Conservation (phyloP, 1,140 invertebrate species). For the Drosophila chauvacae region DNA sequence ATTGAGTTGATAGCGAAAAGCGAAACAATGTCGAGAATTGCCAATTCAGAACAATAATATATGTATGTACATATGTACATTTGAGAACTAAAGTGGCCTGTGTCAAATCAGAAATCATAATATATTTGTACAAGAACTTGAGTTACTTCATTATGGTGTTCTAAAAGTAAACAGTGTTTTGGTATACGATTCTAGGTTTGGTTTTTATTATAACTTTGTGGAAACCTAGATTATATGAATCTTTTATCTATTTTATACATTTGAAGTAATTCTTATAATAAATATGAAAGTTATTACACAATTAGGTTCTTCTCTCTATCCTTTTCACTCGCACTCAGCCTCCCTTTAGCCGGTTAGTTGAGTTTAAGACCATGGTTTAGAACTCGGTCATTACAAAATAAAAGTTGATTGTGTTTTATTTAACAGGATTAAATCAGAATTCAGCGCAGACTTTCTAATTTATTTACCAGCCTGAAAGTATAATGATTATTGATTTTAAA, state of each 20-base stretch:
- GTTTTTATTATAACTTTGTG: neutral
- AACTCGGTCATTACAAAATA: neutral
- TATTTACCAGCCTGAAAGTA: neutral
- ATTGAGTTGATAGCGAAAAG: constrained; percentile 29
- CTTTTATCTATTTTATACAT: no score
- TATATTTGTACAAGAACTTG: neutral
- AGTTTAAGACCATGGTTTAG: neutral
- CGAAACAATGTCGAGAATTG: constrained; percentile 30
- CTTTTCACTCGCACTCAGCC: neutral
- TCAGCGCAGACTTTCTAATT: neutral
- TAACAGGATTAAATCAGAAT: neutral
- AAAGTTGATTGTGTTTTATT: no score
- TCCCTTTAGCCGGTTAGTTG: neutral
- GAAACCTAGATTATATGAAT: neutral
- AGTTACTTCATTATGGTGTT: neutral
- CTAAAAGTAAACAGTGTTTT: neutral
- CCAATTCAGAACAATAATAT: constrained; percentile 26
- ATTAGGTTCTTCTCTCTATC: neutral
- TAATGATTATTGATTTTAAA: constrained; percentile 4
- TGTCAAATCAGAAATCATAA: neutral
- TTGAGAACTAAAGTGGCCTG: neutral
- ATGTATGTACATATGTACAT: neutral
- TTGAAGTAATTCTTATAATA: neutral
- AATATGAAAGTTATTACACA: neutral
- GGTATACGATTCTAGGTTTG: neutral